Conservation (phyloP, 2,888 invertebrate genomes). For the Sinohyriopsis cumingii region DNA sequence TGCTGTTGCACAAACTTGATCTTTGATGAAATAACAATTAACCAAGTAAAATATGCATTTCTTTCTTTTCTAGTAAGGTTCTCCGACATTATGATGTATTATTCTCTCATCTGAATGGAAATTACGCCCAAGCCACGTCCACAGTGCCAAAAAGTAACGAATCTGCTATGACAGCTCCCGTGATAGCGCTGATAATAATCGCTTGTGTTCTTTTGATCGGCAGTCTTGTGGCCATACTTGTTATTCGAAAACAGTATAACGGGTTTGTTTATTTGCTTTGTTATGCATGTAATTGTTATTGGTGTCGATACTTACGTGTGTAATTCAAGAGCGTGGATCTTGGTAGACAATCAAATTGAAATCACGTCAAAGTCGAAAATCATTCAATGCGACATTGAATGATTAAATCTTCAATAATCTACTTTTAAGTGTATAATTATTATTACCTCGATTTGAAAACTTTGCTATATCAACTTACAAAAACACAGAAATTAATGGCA, state of each 20-base stretch:
- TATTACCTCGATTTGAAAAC: no score
- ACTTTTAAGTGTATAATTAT: not conserved
- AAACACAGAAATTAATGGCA: no score
- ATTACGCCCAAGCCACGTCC: no score
- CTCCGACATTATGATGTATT: no score
- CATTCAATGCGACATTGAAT: not conserved
- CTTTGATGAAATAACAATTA: no score
- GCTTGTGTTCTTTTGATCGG: slow-evolving; percentile 34
- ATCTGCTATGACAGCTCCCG: slow-evolving; percentile 18
- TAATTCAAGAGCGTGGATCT: no score
- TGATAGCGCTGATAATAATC: slow-evolving; percentile 44
- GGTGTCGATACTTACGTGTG: no score
- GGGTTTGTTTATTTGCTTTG: slow-evolving; percentile 17
- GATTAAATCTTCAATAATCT: not conserved
- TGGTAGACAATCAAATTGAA: not conserved
- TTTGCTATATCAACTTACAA: no score
- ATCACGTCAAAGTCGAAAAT: not conserved
- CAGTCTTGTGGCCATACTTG: slow-evolving; percentile 29
- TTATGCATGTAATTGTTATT: not conserved
- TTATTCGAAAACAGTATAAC: slow-evolving; percentile 32
- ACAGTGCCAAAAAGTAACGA: not conserved
- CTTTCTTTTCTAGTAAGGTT: no score
- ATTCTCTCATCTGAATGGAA: no score
- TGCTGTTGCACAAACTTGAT: no score
- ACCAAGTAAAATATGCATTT: no score